A percentile compares a stretch with the other conserved stretches of the same genome.
phyloP scores from a whole-genome alignment of 2,113 vertebrate genomes.

The Eublepharis macularius region DNA sequence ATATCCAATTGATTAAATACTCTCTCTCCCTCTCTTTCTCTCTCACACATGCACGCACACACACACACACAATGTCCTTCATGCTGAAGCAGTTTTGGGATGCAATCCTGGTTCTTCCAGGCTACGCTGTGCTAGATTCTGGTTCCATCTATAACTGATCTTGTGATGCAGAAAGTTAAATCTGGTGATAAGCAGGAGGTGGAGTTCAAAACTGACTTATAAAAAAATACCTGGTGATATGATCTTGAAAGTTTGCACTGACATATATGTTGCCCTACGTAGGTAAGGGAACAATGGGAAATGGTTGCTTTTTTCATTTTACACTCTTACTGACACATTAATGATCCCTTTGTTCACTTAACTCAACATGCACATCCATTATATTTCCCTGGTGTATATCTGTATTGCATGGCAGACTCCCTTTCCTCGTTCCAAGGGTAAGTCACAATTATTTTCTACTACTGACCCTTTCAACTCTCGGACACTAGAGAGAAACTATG shows the following conservation, averaged over 20 bases:
- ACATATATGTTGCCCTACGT: not conserved
- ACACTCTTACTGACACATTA: not conserved
- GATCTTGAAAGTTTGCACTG: not conserved
- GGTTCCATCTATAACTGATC: not conserved
- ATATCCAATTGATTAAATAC: too few species aligned
- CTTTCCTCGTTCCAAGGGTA: not conserved
- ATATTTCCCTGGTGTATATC: not conserved
- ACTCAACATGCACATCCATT: not conserved
- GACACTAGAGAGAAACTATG: conserved; percentile 1
- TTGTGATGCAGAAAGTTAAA: not conserved
- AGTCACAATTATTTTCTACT: conserved; percentile 11
- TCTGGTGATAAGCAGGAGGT: not conserved
- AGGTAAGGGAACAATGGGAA: not conserved
- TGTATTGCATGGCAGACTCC: not conserved
- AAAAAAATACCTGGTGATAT: not conserved
- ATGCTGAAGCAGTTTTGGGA: not conserved
- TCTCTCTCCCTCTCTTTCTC: too few species aligned
- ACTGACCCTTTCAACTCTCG: not conserved
- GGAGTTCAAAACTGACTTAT: not conserved
- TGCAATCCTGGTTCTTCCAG: not conserved
- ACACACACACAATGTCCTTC: too few species aligned
- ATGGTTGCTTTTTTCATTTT: not conserved
- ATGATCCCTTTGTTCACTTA: not conserved
- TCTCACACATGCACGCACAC: too few species aligned
- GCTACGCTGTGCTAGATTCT: not conserved